phyloP scores from a whole-genome alignment of 2,888 invertebrate genomes.

The Panopea generosa region DNA sequence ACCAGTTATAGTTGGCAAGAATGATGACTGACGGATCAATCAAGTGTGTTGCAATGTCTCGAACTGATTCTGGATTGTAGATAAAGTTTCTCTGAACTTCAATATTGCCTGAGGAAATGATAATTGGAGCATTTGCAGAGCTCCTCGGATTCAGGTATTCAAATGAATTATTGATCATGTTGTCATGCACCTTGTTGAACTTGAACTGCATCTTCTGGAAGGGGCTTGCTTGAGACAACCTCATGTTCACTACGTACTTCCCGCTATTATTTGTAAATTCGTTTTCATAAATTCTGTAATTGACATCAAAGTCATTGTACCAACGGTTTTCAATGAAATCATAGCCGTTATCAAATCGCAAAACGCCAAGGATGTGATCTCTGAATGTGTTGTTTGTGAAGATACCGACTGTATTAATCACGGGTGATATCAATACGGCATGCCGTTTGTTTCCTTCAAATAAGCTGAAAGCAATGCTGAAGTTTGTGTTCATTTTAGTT shows the following conservation, averaged over 20 bases:
- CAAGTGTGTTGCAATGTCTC: conserved; percentile 98
- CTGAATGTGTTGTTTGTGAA: conserved; percentile 94
- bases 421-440: conserved; percentile 81
- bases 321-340: conserved; percentile 81
- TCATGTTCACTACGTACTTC: conserved; percentile 94
- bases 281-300: conserved; percentile 87
- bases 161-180: conserved; percentile 94
- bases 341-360: conserved; percentile 92
- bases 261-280: conserved; percentile 96
- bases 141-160: conserved; percentile 94
- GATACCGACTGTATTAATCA: conserved; percentile 83
- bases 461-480: conserved; percentile 82
- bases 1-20: conserved; percentile 98
- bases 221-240: conserved; percentile 94
- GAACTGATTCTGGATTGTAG: conserved; percentile 93
- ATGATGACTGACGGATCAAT: conserved; percentile 96
- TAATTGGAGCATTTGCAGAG: conserved; percentile 96
- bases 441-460: conserved; percentile 82
- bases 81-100: conserved; percentile 95
- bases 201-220: conserved; percentile 93
- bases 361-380: conserved; percentile 92
- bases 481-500: conserved; percentile 73
- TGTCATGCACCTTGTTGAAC: conserved; percentile 94
- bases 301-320: conserved; percentile 81
- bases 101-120: conserved; percentile 96